Evolutionary conservation across 2,797 vertebrate genomes (phyloP).

Genomic region (Triplophysa bombifrons): DNA sequence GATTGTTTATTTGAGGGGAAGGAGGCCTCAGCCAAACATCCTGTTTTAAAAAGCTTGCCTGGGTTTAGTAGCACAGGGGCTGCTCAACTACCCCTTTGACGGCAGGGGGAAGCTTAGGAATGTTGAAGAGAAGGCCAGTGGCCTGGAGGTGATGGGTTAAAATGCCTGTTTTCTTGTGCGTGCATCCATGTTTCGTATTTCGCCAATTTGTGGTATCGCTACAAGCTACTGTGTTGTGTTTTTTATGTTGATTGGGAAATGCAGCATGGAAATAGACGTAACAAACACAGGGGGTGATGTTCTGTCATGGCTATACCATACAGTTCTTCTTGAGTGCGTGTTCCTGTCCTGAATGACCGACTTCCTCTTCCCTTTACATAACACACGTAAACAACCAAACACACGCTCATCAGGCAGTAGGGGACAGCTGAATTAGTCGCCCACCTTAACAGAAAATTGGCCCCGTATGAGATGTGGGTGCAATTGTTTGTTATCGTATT

Average conservation of each 20-base stretch:
- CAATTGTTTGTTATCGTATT: conserved; percentile 16
- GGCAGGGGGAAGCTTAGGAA: conserved; percentile 69
- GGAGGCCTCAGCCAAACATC: conserved; percentile 90
- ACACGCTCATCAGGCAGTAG: conserved; percentile 42
- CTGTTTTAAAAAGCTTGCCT: conserved; percentile 86
- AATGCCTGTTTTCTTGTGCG: conserved; percentile 29
- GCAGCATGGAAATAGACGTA: conserved; percentile 32
- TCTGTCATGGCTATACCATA: conserved; percentile 51
- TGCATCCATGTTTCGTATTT: conserved; percentile 54
- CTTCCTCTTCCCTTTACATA: conserved; percentile 81
- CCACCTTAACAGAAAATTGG: conserved; percentile 4
- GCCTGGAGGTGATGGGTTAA: conserved; percentile 62
- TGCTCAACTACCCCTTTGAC: conserved; percentile 77
- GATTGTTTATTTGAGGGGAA: conserved; percentile 94
- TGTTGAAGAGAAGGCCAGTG: conserved; percentile 78
- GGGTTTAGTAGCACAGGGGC: conserved; percentile 73
- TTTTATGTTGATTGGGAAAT: conserved; percentile 56
- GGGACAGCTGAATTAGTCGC: conserved; percentile 23
- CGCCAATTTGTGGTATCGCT: conserved; percentile 66
- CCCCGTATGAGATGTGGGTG: background rate
- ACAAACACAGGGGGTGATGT: conserved; percentile 25
- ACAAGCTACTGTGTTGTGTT: conserved; percentile 58
- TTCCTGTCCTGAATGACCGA: conserved; percentile 75
- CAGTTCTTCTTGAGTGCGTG: conserved; percentile 71
- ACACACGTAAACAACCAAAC: conserved; percentile 62